Evolutionary conservation across 2,888 invertebrate genomes (phyloP), one percentile per base, ranked within the genome.

Genomic region (Endomychus coccineus): DNA sequence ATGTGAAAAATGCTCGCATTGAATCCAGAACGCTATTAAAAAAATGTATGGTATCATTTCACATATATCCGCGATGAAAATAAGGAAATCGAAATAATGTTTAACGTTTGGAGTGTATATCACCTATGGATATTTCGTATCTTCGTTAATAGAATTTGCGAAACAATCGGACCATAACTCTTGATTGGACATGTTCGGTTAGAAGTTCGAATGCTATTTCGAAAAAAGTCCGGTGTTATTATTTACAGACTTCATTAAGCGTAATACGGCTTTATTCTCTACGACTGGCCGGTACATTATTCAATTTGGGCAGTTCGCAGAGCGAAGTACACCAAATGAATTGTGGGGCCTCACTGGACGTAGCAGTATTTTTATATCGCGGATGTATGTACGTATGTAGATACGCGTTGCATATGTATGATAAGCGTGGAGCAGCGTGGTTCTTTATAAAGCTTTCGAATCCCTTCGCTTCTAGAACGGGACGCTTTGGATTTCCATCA

Each of bases 401-500:
- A 60, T 61, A 61, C 56, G 57, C 59, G 58, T 62, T 61, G 61
- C 62, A 62, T 62, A 62, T 62, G 60, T 58, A 61, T 62, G 62
- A 62, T 62, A 61, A 61, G 61, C 62, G 57, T 50, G 42, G 47
- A 54, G 56, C 49, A 19, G n/a, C 43, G 50, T 54, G 55, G 55
- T 56, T 56, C 55, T 57, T 58, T 55, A 53, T 53, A 55, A 52
- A 56, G n/a, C n/a, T n/a, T n/a, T n/a, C n/a, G n/a, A n/a, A n/a
- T n/a, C n/a, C n/a, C n/a, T n/a, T n/a, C n/a, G n/a, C n/a, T n/a
- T n/a, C n/a, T n/a, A n/a, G n/a, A n/a, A n/a, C n/a, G n/a, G n/a
- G n/a, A n/a, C n/a, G n/a, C n/a, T n/a, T n/a, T n/a, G n/a, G n/a
- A n/a, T n/a, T n/a, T n/a, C n/a, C n/a, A n/a, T n/a, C n/a, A n/a